A percentile compares a stretch with the other conserved stretches of the same genome.
Conservation (phyloP, 2,888 invertebrate species). For the Leptopilina drosophilae region DNA sequence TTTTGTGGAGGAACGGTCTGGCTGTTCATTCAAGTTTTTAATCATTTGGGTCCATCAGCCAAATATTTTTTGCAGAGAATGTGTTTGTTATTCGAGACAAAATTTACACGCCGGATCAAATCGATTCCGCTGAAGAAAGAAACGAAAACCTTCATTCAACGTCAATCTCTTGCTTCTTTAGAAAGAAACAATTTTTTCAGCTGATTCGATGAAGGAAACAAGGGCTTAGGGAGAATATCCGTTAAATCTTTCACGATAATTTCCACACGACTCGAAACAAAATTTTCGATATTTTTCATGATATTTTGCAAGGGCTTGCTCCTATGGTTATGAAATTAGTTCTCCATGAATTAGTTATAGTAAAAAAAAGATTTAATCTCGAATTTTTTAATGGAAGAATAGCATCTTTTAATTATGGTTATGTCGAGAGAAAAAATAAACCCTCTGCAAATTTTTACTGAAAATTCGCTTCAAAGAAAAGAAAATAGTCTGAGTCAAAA, state of each 20-base stretch:
- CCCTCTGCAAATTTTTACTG: slow-evolving; percentile 44
- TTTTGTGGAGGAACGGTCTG: slow-evolving; percentile 52
- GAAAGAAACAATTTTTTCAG: background rate
- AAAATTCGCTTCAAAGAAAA: slow-evolving; percentile 40
- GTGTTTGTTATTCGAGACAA: slow-evolving; percentile 46
- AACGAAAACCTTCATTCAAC: background rate
- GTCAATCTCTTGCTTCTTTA: background rate
- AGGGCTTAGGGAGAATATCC: background rate
- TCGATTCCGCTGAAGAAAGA: background rate
- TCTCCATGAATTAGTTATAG: background rate
- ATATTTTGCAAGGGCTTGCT: slow-evolving; percentile 45
- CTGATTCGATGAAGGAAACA: background rate
- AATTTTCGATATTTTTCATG: slow-evolving; percentile 49
- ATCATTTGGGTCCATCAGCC: slow-evolving; percentile 49
- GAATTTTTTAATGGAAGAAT: slow-evolving; percentile 3
- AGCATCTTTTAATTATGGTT: slow-evolving; percentile 12
- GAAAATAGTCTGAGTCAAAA: slow-evolving; percentile 50
- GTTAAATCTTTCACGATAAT: background rate
- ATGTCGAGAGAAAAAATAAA: slow-evolving; percentile 24
- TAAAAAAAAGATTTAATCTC: background rate
- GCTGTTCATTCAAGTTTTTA: slow-evolving; percentile 53
- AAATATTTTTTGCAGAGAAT: slow-evolving; percentile 50
- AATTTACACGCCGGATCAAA: slow-evolving; percentile 49
- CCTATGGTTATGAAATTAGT: slow-evolving; percentile 44
- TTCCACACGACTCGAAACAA: slow-evolving; percentile 32